These are phyloP conservation scores for Eulemur mongoz DNA, from an alignment of 2,797 vertebrate genomes.

Conservation along the genomic window DNA sequence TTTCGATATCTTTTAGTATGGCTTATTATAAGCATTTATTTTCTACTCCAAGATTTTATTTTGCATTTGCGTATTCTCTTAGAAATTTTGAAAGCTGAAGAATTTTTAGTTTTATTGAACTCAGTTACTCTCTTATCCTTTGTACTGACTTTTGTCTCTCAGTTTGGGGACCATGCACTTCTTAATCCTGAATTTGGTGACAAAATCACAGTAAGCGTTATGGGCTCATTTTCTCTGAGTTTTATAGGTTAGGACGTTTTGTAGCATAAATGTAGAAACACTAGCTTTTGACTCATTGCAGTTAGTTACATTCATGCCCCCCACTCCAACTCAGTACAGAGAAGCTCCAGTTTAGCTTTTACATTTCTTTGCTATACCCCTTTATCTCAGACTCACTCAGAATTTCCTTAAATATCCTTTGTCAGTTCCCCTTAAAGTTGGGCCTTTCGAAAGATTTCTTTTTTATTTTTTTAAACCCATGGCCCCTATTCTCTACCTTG, in stretches of 20 bases:
- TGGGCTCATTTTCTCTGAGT: not conserved
- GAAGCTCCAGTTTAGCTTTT: not conserved
- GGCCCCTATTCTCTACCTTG: not conserved
- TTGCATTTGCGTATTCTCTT: not conserved
- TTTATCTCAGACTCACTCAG: not conserved
- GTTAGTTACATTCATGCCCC: not conserved
- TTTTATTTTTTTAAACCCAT: not conserved
- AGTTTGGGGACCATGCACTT: not conserved
- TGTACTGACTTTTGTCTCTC: not conserved
- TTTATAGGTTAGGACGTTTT: not conserved
- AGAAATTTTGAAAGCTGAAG: constrained; percentile 10
- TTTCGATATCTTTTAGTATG: not conserved
- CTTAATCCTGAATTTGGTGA: not conserved
- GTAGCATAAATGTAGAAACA: not conserved
- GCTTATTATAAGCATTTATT: not conserved
- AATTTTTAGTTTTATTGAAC: constrained; percentile 16
- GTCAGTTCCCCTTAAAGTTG: not conserved
- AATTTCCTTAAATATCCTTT: not conserved
- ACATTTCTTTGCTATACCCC: not conserved
- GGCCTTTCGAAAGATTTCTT: not conserved
- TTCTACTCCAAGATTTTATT: not conserved
- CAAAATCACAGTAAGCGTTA: not conserved
- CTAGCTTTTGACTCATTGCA: not conserved
- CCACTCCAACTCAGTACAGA: not conserved
- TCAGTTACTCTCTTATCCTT: not conserved